These are phyloP conservation scores for Mycteria americana DNA, from an alignment of 2,797 vertebrate genomes.

Conservation along the genomic window DNA sequence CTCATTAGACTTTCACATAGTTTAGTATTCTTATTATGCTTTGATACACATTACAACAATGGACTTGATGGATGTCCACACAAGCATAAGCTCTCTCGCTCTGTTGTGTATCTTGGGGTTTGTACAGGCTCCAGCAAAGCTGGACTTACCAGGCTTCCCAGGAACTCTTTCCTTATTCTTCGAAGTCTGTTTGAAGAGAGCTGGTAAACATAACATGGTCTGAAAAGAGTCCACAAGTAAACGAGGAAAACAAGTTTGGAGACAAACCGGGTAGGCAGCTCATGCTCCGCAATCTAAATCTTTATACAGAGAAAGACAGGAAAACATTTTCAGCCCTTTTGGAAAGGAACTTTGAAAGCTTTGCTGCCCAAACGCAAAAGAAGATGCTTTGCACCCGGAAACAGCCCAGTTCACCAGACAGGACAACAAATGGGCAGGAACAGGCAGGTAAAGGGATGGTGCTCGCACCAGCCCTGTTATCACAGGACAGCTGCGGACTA, in stretches of 20 bases:
- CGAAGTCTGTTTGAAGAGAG: background rate
- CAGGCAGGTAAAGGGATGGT: background rate
- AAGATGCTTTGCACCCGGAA: background rate
- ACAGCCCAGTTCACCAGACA: background rate
- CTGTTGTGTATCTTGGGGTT: background rate
- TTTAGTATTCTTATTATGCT: background rate
- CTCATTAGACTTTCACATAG: background rate
- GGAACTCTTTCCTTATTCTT: background rate
- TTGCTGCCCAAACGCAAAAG: background rate
- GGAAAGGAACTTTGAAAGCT: background rate
- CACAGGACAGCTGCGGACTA: fast-evolving
- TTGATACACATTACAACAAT: background rate
- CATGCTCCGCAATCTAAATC: background rate
- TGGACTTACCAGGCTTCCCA: background rate
- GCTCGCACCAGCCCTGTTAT: background rate
- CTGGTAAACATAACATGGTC: background rate
- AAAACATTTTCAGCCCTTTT: background rate
- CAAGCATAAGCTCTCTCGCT: background rate
- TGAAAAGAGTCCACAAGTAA: background rate
- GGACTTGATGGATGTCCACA: background rate
- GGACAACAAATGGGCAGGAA: background rate
- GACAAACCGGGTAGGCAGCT: background rate
- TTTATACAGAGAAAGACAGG: background rate
- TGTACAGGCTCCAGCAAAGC: background rate
- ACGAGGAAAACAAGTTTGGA: background rate